Evolutionary conservation across 2,797 vertebrate genomes (phyloP).

Genomic region (Sebastes minor): DNA sequence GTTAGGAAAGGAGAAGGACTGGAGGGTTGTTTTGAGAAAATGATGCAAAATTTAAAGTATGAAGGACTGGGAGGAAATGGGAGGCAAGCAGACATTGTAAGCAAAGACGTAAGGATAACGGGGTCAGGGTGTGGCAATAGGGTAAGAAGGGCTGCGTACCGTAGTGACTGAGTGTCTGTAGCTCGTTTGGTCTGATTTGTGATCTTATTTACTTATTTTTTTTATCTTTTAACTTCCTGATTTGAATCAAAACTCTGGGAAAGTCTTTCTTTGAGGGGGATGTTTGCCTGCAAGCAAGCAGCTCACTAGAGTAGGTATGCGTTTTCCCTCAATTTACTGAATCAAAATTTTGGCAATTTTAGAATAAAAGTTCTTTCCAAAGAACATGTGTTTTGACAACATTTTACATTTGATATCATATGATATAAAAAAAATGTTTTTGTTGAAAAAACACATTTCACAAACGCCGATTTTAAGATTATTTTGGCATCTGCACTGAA

Average conservation of each 20-base stretch:
- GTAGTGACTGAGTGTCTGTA: not conserved
- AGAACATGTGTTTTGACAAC: not conserved
- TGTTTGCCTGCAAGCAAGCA: not conserved
- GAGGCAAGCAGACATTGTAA: conserved; percentile 6
- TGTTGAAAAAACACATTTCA: not conserved
- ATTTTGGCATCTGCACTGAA: not conserved
- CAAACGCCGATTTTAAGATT: not conserved
- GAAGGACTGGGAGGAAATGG: not conserved
- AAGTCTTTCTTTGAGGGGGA: not conserved
- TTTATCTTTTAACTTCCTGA: not conserved
- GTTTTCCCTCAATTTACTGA: not conserved
- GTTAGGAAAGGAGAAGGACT: conserved; percentile 6
- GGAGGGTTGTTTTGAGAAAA: conserved; percentile 17
- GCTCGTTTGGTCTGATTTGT: not conserved
- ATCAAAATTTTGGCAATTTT: not conserved
- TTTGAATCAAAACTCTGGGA: not conserved
- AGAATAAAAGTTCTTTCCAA: not conserved
- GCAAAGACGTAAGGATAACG: not conserved
- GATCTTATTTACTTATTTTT: not conserved
- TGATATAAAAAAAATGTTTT: not conserved
- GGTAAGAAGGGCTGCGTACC: not conserved
- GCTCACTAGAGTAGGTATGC: not conserved
- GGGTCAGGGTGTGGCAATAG: not conserved
- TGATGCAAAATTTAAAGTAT: conserved; percentile 1
- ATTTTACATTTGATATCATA: not conserved